Base-by-base conservation (phyloP, 1,140 invertebrate species). In the Octopus bimaculoides region DNA sequence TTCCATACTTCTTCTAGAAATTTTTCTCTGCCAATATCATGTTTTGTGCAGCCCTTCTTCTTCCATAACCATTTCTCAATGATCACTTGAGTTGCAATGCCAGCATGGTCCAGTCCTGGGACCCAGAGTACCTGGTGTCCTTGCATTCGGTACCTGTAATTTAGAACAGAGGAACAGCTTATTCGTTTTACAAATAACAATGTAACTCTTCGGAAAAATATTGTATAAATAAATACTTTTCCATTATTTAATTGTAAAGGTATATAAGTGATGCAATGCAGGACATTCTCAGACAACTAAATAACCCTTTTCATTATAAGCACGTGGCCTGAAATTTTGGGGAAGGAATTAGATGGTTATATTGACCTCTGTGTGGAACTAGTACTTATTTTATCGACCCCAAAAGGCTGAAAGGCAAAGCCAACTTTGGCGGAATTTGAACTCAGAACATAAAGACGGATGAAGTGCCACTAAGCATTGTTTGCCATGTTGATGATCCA, bases 51-150 rank as follows among this genome's bases (percentile, higher is more conserved):
- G 20, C 87, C 85, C 56, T 87, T 79, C 74, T 91, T 89, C 14
- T 86, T 84, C 85, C 86, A 85, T 7, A 87, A 75, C 81, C 95
- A 93, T 87, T 98, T 96, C 87, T 99, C 97, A 54, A 92, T 91
- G 56, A 92, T 91, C 12, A 99, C 97, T 91, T 99, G 98, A 17
- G 98, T 99, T 2, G 98, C 98, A 86, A 99, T 99, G 73, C 98
- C 98, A 52, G 98, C 98, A 92, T 99, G 98, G 92, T 99, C 98
- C 91, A 96, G 98, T 0, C 98, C 98, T 4, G 98, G 98, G 88
- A 97, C 95, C 97, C 98, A 99, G 0, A 99, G 89, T 1, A 95
- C 95, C 0, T 94, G 96, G 79, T 93, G 92, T 6, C 98, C 98
- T 86, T 94, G 94, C 98, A 99, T 99, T 83, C 98, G 92, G 90